phyloP scores from a whole-genome alignment of 2,113 vertebrate genomes.

The Chamaetylas fuelleborni region DNA sequence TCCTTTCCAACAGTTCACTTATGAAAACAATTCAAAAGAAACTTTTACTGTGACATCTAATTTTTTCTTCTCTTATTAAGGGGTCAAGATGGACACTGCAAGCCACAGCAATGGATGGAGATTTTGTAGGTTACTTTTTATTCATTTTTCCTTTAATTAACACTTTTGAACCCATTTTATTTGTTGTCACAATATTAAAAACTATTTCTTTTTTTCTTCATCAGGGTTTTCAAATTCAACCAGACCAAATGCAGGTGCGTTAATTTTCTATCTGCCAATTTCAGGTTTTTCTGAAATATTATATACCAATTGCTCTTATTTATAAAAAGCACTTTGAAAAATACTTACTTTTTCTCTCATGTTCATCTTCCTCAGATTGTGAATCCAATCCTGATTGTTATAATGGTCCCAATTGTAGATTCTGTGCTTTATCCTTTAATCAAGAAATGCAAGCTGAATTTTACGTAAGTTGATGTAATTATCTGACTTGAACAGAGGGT shows the following conservation, averaged over 20 bases:
- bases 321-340: neutral
- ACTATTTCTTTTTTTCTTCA: neutral
- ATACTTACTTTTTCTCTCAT: neutral
- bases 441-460: conserved; percentile 87
- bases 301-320: neutral
- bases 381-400: conserved; percentile 89
- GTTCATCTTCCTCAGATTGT: conserved; percentile 76
- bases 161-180: neutral
- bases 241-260: conserved; percentile 95
- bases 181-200: neutral
- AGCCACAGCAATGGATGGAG: conserved; percentile 87
- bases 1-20: neutral
- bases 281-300: neutral
- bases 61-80: conserved; percentile 63
- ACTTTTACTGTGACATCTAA: neutral
- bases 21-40: neutral
- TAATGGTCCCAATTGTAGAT: conserved; percentile 88
- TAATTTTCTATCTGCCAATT: neutral
- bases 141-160: neutral
- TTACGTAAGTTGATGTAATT: conserved; percentile 82
- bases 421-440: conserved; percentile 86
- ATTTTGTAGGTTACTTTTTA: conserved; percentile 82
- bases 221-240: conserved; percentile 87
- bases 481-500: neutral
- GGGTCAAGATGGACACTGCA: conserved; percentile 96